phyloP scores from a whole-genome alignment of 2,113 vertebrate genomes.

The Poicephalus meyeri region DNA sequence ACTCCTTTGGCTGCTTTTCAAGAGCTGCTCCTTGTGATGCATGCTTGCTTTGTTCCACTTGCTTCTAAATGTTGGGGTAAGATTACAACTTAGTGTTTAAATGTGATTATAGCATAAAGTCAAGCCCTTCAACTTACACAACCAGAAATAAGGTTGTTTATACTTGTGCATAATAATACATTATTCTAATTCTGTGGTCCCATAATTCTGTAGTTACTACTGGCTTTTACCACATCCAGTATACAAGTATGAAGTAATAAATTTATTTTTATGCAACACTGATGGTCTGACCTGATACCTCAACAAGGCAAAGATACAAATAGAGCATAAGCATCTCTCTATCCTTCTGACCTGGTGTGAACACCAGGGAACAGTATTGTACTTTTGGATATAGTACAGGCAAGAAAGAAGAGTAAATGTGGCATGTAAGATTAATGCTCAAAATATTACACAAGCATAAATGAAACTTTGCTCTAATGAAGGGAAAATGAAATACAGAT shows the following conservation, averaged over 20 bases:
- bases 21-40: background rate
- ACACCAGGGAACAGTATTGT: background rate
- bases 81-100: background rate
- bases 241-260: background rate
- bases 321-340: background rate
- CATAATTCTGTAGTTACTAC: background rate
- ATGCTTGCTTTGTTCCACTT: background rate
- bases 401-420: background rate
- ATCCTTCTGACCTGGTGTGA: background rate
- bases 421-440: background rate
- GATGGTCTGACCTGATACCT: background rate
- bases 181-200: background rate
- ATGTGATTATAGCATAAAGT: background rate
- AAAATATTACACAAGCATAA: background rate
- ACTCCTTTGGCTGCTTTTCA: background rate
- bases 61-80: background rate
- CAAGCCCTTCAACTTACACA: background rate
- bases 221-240: background rate
- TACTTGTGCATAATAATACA: background rate
- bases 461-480: background rate
- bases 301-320: background rate
- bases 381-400: background rate
- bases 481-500: background rate
- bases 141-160: background rate
- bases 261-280: constrained; percentile 21